Base-by-base conservation (phyloP, 1,140 invertebrate species). In the Galleria mellonella region DNA sequence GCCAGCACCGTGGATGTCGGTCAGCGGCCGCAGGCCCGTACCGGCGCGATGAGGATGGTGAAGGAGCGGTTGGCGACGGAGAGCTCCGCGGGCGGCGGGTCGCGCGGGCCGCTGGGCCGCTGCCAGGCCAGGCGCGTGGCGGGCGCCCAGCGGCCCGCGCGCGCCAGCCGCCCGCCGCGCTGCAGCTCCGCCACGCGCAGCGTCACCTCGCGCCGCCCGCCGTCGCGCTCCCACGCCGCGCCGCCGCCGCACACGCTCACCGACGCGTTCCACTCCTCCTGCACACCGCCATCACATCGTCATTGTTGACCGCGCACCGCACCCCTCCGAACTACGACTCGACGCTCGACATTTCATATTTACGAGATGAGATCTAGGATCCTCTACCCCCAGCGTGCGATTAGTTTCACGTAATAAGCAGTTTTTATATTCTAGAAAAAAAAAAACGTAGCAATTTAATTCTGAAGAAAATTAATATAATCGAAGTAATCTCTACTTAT, bases 21-120 rank as follows among this genome's bases (percentile, higher is more conserved):
- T n/a, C n/a, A n/a, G n/a, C n/a, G n/a, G n/a, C n/a, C n/a, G n/a
- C n/a, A n/a, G n/a, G n/a, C 2, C 6, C 17, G 17, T 23, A 23
- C 17, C 17, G 17, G 17, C 0, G 72, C 69, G 29, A 83, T 72
- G 52, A 83, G 71, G 12, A 83, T 62, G 40, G 47, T 69, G 66
- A 81, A 83, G 33, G 76, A 81, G 49, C 71, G 62, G 52, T 83
- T 83, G 49, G 61, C 62, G 76, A 81, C 78, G 49, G 62, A 51
- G 17, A 23, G 2, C 59, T 70, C 72, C 8, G 43, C 35, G 14
- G 65, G 59, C 35, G 45, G 65, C 38, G 52, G 55, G 14, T 52
- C 43, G 14, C 38, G 43, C 11, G 44, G 52, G 6, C 33, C 42
- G 32, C 57, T 52, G 43, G 44, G 39, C 38, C 47, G 43, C 32